Conservation (phyloP, 2,113 vertebrate species). For the Grammomys surdaster region DNA sequence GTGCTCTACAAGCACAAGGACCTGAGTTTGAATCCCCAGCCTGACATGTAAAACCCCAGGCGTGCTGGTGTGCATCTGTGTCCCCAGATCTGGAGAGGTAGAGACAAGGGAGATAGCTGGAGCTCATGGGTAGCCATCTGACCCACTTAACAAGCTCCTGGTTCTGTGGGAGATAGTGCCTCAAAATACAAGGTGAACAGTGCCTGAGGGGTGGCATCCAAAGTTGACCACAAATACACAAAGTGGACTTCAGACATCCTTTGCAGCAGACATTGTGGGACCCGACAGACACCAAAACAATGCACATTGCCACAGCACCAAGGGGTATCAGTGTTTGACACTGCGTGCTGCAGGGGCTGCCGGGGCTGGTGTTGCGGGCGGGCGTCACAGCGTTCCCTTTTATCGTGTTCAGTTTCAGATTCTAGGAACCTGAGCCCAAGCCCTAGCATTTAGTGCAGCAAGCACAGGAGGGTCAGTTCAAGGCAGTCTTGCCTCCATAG, state of each 20-base stretch:
- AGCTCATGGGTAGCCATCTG: too few species aligned
- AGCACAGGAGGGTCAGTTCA: neutral
- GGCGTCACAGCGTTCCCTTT: accelerated
- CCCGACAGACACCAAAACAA: neutral
- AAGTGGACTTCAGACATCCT: neutral
- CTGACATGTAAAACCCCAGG: too few species aligned
- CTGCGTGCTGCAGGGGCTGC: too few species aligned
- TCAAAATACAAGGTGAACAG: neutral
- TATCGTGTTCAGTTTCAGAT: too few species aligned
- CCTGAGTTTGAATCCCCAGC: neutral
- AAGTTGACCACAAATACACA: neutral
- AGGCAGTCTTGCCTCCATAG: neutral
- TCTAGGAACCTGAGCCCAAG: neutral
- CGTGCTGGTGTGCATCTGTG: neutral
- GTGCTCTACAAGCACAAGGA: too few species aligned
- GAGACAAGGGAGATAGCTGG: neutral
- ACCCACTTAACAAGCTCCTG: neutral
- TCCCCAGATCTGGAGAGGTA: neutral
- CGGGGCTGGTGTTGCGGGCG: neutral
- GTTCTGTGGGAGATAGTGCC: neutral
- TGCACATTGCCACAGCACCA: neutral
- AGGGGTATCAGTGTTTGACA: neutral
- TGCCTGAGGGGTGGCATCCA: neutral
- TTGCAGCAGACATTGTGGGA: neutral
- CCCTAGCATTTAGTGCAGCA: neutral